These are phyloP conservation scores for Pandemis cinnamomeana DNA, from an alignment of 2,888 invertebrate genomes.

Conservation along the genomic window DNA sequence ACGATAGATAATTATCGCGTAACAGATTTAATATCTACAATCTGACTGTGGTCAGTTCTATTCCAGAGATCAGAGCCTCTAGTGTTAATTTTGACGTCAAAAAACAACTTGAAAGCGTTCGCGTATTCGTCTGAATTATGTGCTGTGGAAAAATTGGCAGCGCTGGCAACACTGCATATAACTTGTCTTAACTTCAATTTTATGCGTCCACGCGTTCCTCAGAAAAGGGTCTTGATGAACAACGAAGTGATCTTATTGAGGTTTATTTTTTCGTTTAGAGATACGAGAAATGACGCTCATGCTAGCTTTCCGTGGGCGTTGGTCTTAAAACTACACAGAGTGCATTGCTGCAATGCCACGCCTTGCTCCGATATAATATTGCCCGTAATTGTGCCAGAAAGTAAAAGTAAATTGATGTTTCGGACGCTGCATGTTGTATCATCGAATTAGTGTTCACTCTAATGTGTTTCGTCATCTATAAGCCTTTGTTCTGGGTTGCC, in stretches of 20 bases:
- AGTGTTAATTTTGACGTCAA: no score
- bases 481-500: neutral
- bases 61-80: no score
- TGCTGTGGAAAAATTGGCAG: no score
- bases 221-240: no score
- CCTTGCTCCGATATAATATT: constrained; percentile 29
- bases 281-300: neutral
- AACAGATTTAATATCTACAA: neutral
- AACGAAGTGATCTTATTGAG: no score
- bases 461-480: constrained; percentile 13
- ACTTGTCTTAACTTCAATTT: no score
- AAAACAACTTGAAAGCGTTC: no score
- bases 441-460: constrained; percentile 6
- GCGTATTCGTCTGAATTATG: no score
- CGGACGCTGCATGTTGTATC: constrained; percentile 13
- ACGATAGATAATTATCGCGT: no score
- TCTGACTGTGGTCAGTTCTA: no score
- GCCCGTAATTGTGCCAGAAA: constrained; percentile 13
- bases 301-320: neutral
- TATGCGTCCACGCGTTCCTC: no score
- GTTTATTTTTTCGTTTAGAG: neutral
- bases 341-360: constrained; percentile 19
- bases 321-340: neutral
- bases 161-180: no score
- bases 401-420: constrained; percentile 15